Conservation (phyloP, 2,113 vertebrate species). For the Polypterus bichir region DNA sequence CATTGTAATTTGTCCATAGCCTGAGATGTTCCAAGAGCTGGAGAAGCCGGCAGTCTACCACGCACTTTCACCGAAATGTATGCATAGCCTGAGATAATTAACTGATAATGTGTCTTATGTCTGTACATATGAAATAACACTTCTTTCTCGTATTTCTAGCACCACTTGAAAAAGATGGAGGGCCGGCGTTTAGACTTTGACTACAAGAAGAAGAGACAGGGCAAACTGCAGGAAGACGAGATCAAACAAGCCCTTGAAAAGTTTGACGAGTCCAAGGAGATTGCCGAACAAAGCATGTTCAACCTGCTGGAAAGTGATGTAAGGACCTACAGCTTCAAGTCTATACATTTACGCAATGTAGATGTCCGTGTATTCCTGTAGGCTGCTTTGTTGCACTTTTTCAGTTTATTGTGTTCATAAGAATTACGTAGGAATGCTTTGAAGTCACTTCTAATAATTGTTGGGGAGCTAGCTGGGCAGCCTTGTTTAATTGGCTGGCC, state of each 20-base stretch:
- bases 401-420: not conserved
- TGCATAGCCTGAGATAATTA: too few relatives aligned
- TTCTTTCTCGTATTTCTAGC: constrained; percentile 45
- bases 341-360: not conserved
- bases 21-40: too few relatives aligned
- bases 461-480: too few relatives aligned
- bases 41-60: too few relatives aligned
- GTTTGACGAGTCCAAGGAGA: constrained; percentile 94
- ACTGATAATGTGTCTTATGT: too few relatives aligned
- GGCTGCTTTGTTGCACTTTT: not conserved
- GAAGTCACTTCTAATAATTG: too few relatives aligned
- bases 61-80: too few relatives aligned
- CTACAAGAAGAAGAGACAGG: constrained; percentile 97
- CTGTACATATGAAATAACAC: too few relatives aligned
- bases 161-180: constrained; percentile 92
- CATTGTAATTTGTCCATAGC: too few relatives aligned
- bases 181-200: constrained; percentile 93
- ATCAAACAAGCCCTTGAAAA: constrained; percentile 91
- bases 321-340: constrained; percentile 32
- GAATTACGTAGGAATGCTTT: not conserved
- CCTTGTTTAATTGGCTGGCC: too few relatives aligned
- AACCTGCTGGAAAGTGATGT: constrained; percentile 95
- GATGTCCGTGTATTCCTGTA: not conserved
- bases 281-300: constrained; percentile 97
- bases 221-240: constrained; percentile 85